Base-by-base conservation (phyloP, 2,888 invertebrate species). In the Bhutanitis thaidina region DNA sequence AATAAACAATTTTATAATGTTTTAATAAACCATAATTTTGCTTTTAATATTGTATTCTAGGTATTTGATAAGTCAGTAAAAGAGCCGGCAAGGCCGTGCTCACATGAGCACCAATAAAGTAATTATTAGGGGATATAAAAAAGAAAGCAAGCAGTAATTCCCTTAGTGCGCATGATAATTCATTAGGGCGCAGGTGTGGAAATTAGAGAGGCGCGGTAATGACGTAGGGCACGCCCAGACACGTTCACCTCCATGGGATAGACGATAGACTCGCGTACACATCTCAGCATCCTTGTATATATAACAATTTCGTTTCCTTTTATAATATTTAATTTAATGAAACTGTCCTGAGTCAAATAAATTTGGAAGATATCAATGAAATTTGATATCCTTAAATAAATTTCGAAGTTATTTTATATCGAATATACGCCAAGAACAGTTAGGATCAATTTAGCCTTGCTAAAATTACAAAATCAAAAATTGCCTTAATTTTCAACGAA, bases 161-260 rank as follows among this genome's bases (percentile, higher is more conserved):
- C 30, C 49, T 58, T 60, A 68, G 67, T 64, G 69, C 59, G 62
- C 67, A 64, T 69, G 71, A 72, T 71, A 71, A 70, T 78, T 82
- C 74, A 82, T 82, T 77, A 80, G 59, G 59, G 68, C 64, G 70
- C 80, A 80, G 79, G 80, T 80, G 81, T 71, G 74, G 71, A 77
- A 69, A 77, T 79, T 76, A 80, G 71, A 74, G 74, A 74, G 75
- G 67, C 61, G 57, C 59, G 53, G 58, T 83, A 84, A 85, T 82
- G 81, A 79, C 69, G 50, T 27, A 36, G 53, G 61, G 71, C 80
- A 73, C 82, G 80, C 83, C 83, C 55, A 43, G 41, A 36, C 14
- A 47, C 36, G 37, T 43, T 53, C 52, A 41, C 51, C 58, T 58
- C 27, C 38, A 30, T 39, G 8, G 32, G 10, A 20, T n/a, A 29